Base-by-base conservation (phyloP, 2,888 invertebrate species). In the Ennomos erosarius region DNA sequence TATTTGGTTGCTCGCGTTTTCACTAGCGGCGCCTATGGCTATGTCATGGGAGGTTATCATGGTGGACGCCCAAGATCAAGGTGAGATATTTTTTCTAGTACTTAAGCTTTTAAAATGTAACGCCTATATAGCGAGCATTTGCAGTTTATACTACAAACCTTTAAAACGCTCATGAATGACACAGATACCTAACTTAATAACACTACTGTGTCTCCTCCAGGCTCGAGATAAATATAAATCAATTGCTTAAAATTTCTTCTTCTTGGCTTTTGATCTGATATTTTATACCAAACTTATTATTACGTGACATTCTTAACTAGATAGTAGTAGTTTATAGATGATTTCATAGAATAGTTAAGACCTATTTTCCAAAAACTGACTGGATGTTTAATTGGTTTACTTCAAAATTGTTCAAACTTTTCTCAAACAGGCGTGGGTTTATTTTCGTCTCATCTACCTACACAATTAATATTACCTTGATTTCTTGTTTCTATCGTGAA, bases 1-100 rank as follows among this genome's bases (percentile, higher is more conserved):
- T 40, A 97, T 97, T 79, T 97, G 97, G 97, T 74, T 95, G 8
- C 78, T 96, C 61, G 94, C 96, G 0, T 84, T 95, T 5, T 84
- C 93, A 0, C 92, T 96, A 53, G 96, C 96, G 0, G 90, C 94
- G 0, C 97, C 97, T 0, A 95, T 95, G 91, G 95, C 94, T 0
- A 89, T 94, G 75, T 94, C 94, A 0, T 91, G 94, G 78, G 89
- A 94, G 60, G 94, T 95, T 10, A 85, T 88, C 9, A 86, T 93
- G 81, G 90, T 90, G 5, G 84, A 87, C 33, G 93, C 92, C 71
- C 74, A 76, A 57, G 88, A 90, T 66, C 82, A 83, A 72, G 88
- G 93, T 93, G 58, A 63, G 61, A 53, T 12, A 9, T 9, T 10
- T 26, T 16, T 42, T 26, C 6, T 35, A 26, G 36, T n/a, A 13